Conservation (phyloP, 2,797 vertebrate species). For the Tragelaphus eurycerus region DNA sequence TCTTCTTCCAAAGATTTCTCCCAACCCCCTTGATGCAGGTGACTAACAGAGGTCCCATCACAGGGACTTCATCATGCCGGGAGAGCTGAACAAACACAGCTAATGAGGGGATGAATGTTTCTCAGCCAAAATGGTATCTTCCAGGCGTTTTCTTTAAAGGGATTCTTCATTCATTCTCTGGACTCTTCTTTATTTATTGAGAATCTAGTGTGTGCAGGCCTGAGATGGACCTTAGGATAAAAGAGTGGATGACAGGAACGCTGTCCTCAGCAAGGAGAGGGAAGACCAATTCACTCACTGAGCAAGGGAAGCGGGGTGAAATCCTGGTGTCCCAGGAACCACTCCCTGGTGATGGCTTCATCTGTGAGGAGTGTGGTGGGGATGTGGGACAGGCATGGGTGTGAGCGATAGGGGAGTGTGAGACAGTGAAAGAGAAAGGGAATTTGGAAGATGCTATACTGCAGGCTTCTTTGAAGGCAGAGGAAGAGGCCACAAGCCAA, state of each 20-base stretch:
- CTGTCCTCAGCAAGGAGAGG: background rate
- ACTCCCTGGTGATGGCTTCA: background rate
- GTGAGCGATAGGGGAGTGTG: rapidly evolving
- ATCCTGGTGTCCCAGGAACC: background rate
- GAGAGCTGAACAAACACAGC: background rate
- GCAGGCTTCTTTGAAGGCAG: background rate
- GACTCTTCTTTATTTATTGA: background rate
- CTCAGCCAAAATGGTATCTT: background rate
- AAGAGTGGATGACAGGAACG: too few species aligned
- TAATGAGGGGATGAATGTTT: rapidly evolving
- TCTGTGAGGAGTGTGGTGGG: background rate
- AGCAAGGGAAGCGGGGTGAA: rapidly evolving
- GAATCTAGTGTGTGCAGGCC: background rate
- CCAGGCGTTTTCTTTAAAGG: background rate
- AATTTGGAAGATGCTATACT: background rate
- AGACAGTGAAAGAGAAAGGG: background rate
- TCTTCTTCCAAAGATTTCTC: background rate
- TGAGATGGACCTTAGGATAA: background rate
- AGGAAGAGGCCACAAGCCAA: background rate
- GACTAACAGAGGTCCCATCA: rapidly evolving
- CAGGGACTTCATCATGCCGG: rapidly evolving
- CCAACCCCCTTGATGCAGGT: background rate
- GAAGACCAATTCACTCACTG: rapidly evolving
- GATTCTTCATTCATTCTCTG: background rate
- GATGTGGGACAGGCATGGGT: background rate